Base-by-base conservation (phyloP, 2,797 vertebrate species). In the Phaenicophaeus curvirostris region DNA sequence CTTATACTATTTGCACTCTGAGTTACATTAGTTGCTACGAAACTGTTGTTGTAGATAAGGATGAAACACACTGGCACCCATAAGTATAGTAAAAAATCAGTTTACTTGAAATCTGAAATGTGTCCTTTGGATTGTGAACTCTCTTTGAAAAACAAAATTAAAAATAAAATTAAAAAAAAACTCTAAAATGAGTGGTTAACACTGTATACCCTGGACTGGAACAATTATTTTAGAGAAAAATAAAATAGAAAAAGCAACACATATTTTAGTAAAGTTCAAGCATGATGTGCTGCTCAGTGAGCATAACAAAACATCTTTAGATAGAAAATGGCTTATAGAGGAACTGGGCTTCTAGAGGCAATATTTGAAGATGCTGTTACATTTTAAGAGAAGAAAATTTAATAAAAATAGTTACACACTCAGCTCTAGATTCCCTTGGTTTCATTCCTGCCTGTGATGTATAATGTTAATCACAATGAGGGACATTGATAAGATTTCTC, bases 1-100 rank as follows among this genome's bases (percentile, higher is more conserved):
- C 30, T 66, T 87, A 15, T 21, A 41, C 18, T 86, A 55, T 77
- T 75, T 73, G 16, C 30, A n/a, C 14, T 83, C 65, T 69, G 58
- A 86, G 11, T 78, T 90, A 58, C 20, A 53, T 83, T 79, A 76
- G 69, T 91, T 93, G n/a, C 69, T 93, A 78, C 61, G 83, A 84
- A 90, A 93, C 39, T 41, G 62, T 51, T 11, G 4, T 75, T 89
- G 50, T 33, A 81, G 48, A 53, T 72, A 79, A 72, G n/a, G 35
- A 76, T 55, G 31, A 89, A 89, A 51, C 13, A 44, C n/a, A 65
- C 50, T 31, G 31, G 7, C 65, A 46, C 51, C n/a, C 21, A 66
- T n/a, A 91, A 80, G 8, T 19, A 57, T 19, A 89, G 21, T 59
- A 81, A 42, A 84, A 88, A 66, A 84, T 51, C 46, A 58, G 8